These are phyloP conservation scores for Etia nguti DNA, from an alignment of 2,113 vertebrate genomes.

Conservation along the genomic window DNA sequence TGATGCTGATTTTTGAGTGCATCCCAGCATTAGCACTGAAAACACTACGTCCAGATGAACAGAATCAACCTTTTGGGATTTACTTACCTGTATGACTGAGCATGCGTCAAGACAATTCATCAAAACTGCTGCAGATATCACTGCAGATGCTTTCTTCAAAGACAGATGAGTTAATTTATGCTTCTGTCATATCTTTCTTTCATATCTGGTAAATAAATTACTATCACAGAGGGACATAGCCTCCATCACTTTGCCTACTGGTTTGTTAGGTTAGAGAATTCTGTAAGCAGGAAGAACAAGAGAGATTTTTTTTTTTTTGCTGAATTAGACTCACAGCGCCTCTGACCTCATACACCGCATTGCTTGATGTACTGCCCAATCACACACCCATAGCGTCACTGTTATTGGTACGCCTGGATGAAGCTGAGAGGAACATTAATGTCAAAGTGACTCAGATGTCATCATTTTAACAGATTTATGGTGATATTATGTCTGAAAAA, in stretches of 20 bases:
- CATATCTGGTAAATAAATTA: not conserved
- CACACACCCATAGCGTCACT: not conserved
- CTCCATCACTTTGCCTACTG: not conserved
- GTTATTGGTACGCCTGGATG: not conserved
- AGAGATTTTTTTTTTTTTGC: not conserved
- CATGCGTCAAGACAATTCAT: not conserved
- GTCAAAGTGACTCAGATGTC: not conserved
- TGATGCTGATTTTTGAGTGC: not conserved
- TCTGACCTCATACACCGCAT: not conserved
- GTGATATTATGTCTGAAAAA: not conserved
- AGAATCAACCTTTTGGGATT: not conserved
- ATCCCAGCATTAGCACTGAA: not conserved
- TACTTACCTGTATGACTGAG: not conserved
- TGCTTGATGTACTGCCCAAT: not conserved
- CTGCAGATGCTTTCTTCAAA: not conserved
- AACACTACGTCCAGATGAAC: not conserved
- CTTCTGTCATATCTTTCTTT: not conserved
- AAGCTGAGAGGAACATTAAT: not conserved
- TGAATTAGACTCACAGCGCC: not conserved
- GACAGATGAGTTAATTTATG: not conserved
- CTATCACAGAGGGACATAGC: not conserved
- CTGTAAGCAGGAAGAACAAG: not conserved
- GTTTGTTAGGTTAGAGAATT: not conserved
- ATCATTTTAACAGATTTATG: not conserved
- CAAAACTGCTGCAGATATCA: not conserved